Conservation (phyloP, 2,888 invertebrate species). For the Cerastis rubricosa region DNA sequence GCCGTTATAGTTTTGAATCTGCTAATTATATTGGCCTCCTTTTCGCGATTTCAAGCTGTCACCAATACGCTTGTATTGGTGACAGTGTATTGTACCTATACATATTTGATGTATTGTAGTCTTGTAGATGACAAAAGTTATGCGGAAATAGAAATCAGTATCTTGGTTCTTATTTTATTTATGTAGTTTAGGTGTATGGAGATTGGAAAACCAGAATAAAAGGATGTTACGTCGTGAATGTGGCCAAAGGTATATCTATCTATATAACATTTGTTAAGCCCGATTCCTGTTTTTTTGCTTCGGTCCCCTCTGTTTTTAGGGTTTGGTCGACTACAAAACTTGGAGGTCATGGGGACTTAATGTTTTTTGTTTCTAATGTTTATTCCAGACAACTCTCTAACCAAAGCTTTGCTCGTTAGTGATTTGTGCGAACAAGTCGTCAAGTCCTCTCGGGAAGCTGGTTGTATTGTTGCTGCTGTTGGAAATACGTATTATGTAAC, state of each 20-base stretch:
- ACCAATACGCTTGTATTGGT: background rate
- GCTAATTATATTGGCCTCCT: slow-evolving; percentile 21
- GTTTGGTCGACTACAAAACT: slow-evolving; percentile 44
- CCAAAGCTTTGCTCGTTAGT: slow-evolving; percentile 12
- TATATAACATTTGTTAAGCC: slow-evolving; percentile 19
- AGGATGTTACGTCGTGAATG: slow-evolving; percentile 23
- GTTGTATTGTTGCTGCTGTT: background rate
- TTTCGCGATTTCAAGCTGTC: slow-evolving; percentile 20
- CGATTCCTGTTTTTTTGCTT: slow-evolving; percentile 36
- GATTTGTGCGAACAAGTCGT: slow-evolving; percentile 1
- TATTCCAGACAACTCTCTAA: slow-evolving; percentile 36
- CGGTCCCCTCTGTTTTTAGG: slow-evolving; percentile 35
- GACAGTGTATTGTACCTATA: too few relatives aligned
- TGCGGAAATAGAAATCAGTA: background rate
- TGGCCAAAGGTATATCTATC: slow-evolving; percentile 11
- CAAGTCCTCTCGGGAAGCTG: background rate
- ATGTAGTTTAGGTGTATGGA: background rate
- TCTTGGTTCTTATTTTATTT: slow-evolving; percentile 6
- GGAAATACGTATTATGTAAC: background rate
- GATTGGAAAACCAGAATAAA: slow-evolving; percentile 2
- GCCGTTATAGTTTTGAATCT: slow-evolving; percentile 8
- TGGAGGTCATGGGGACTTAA: slow-evolving; percentile 39
- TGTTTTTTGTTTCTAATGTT: slow-evolving; percentile 35
- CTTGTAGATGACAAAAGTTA: background rate
- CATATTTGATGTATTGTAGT: slow-evolving; percentile 2